Evolutionary conservation across 2,797 vertebrate species (phyloP).

Genomic region (Cynodonichthys magdalenae): DNA sequence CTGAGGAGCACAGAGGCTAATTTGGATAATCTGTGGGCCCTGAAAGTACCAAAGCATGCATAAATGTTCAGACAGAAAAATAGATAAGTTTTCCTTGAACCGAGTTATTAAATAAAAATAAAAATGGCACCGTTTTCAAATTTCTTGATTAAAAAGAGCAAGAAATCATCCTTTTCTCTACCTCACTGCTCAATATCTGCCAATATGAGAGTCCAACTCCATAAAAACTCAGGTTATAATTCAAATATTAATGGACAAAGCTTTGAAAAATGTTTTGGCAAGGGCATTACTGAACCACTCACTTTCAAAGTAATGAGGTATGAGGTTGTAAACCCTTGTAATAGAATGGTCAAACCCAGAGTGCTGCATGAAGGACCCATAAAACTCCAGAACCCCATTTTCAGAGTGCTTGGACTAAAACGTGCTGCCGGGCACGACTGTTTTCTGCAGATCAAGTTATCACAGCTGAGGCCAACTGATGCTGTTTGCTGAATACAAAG

Average conservation of each 20-base stretch:
- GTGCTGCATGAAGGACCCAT: not conserved
- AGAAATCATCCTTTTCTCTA: not conserved
- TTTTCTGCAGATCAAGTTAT: not conserved
- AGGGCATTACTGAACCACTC: not conserved
- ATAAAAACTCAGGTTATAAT: not conserved
- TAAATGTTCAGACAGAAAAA: not conserved
- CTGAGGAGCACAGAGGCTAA: slow-evolving; percentile 9
- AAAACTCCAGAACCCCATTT: not conserved
- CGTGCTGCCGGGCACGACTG: not conserved
- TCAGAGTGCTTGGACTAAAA: not conserved
- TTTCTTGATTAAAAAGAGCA: not conserved
- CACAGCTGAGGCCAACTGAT: not conserved
- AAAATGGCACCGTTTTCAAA: not conserved
- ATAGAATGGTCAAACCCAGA: not conserved
- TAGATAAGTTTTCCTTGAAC: not conserved
- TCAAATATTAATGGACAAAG: not conserved
- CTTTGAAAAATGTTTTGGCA: slow-evolving; percentile 8
- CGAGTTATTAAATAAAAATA: too few relatives aligned
- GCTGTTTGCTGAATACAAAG: slow-evolving; percentile 6
- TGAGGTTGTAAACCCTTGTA: slow-evolving; percentile 9
- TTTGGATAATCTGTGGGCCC: slow-evolving; percentile 3
- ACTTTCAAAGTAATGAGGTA: slow-evolving; percentile 7
- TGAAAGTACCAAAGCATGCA: not conserved
- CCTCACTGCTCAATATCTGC: not conserved
- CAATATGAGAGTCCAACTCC: not conserved